phyloP scores from a whole-genome alignment of 2,888 invertebrate species.

The Acanthosoma haemorrhoidale region DNA sequence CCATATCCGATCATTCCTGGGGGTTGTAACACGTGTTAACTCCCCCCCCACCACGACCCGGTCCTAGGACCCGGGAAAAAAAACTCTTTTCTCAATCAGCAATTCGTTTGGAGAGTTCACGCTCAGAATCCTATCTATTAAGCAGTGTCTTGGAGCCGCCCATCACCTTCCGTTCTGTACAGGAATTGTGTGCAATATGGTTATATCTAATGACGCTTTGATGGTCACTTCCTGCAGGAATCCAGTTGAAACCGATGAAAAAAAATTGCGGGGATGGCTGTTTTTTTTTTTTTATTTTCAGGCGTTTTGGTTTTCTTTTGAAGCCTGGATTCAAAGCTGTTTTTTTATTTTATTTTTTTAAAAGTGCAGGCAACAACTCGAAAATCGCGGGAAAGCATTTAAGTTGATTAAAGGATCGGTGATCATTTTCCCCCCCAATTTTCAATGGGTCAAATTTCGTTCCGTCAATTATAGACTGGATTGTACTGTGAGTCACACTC shows the following conservation, averaged over 20 bases:
- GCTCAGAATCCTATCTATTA: background rate
- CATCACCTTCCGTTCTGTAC: background rate
- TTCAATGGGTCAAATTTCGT: too few relatives aligned
- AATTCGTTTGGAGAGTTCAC: background rate
- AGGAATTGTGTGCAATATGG: too few relatives aligned
- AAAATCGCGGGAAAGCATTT: too few relatives aligned
- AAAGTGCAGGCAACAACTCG: too few relatives aligned
- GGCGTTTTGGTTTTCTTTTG: background rate
- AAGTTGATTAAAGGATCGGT: too few relatives aligned
- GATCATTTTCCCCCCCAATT: too few relatives aligned
- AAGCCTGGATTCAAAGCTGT: background rate
- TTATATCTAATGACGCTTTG: too few relatives aligned
- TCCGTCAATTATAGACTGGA: too few relatives aligned
- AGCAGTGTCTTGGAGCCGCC: background rate
- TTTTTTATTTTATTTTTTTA: background rate
- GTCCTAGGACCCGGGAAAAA: background rate
- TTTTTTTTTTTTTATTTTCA: background rate
- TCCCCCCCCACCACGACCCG: too few relatives aligned
- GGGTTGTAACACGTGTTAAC: slow-evolving; percentile 14
- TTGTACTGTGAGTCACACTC: too few relatives aligned
- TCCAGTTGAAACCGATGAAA: background rate
- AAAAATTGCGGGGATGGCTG: background rate
- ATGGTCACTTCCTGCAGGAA: too few relatives aligned
- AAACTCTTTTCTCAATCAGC: background rate
- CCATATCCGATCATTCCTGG: slow-evolving; percentile 7